Base-by-base conservation (phyloP, 2,797 vertebrate species). In the Euthynnus affinis region DNA sequence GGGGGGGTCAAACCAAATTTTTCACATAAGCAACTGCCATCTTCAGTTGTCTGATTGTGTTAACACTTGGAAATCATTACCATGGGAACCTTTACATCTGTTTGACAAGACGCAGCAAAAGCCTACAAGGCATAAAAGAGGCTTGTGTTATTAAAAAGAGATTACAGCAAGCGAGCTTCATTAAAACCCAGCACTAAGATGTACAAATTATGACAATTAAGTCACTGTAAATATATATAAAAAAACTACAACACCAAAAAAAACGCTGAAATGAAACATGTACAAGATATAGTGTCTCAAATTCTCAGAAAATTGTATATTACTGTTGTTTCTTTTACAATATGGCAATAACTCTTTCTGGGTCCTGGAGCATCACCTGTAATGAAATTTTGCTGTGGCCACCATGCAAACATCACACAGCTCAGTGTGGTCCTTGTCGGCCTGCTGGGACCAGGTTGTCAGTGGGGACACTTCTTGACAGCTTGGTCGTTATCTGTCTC, bases 391-490 rank as follows among this genome's bases (percentile, higher is more conserved):
- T 40, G 15, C 34, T 14, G 6, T 52, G 7, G 10, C 27, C 9
- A 20, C 27, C 37, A 48, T 5, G 8, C 15, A 48, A 44, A n/a
- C 0, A 2, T 23, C 0, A 25, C 18, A 12, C 55, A 18, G 3
- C 13, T 8, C 44, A 17, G 34, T 7, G 13, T 20, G 55, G 67
- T 55, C 52, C 52, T 55, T 18, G 10, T 56, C 1, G 5, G 25
- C n/a, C 51, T 29, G 8, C 15, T 10, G 44, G 44, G 61, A n/a
- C 42, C 5, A 3, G 46, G 49, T 32, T 69, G 69, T 75, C 64
- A 18, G 51, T 25, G 12, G 32, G 34, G 76, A 77, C 32, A n/a
- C 14, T 37, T 53, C 9, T 46, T 79, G 60, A 81, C 63, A 80
- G 32, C 51, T 25, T 48, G 32, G 60, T 77, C 68, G 56, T 72